phyloP scores from a whole-genome alignment of 2,113 vertebrate genomes.

The Anguilla japonica region DNA sequence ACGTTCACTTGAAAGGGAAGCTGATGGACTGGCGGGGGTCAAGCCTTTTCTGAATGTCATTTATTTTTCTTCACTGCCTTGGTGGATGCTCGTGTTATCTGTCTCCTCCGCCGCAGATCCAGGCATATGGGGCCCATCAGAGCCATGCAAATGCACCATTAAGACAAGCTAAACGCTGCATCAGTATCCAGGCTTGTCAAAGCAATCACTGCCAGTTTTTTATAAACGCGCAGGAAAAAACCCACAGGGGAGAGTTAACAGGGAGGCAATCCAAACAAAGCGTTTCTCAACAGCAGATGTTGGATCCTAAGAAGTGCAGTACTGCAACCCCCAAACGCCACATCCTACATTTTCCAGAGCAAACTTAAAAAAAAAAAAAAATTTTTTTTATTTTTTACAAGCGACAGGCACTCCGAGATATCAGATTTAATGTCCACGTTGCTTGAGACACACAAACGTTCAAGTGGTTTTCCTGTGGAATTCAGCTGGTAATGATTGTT shows the following conservation, averaged over 20 bases:
- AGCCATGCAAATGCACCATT: slow-evolving; percentile 14
- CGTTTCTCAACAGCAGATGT: neutral
- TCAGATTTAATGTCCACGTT: neutral
- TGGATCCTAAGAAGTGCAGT: neutral
- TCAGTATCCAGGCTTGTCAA: slow-evolving; percentile 16
- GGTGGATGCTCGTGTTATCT: neutral
- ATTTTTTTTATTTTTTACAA: neutral
- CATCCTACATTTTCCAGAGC: neutral
- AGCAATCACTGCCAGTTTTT: slow-evolving; percentile 10
- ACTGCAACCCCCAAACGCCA: neutral
- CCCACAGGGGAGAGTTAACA: slow-evolving; percentile 2
- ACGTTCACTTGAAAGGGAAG: slow-evolving; percentile 6
- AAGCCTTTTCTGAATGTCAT: slow-evolving; percentile 14
- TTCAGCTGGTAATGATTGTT: neutral
- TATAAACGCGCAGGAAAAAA: slow-evolving; percentile 10
- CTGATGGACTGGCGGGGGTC: neutral
- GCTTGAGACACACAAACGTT: neutral
- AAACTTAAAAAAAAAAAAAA: no score
- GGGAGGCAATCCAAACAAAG: slow-evolving; percentile 6
- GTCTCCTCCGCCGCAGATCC: neutral
- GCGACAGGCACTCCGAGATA: neutral
- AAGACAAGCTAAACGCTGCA: slow-evolving; percentile 8
- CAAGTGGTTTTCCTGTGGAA: neutral
- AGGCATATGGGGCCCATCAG: neutral
- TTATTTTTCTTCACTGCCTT: slow-evolving; percentile 11